These are phyloP conservation scores for Paralvinella palmiformis DNA, from an alignment of 1,140 invertebrate genomes.

Conservation along the genomic window DNA sequence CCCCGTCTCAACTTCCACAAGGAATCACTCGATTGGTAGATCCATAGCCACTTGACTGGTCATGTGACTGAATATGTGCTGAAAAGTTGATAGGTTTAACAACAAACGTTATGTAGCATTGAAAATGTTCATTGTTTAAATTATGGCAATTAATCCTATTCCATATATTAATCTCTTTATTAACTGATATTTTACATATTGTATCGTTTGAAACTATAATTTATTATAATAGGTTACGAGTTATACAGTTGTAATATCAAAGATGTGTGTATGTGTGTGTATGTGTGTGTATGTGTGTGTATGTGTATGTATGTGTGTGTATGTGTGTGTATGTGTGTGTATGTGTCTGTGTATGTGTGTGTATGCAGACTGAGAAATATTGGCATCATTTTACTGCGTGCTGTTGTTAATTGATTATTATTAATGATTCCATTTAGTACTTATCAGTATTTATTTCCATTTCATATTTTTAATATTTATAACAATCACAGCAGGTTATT, in stretches of 20 bases:
- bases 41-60: not conserved
- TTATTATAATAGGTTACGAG: not conserved
- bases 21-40: slow-evolving; percentile 47
- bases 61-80: not conserved
- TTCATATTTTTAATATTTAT: too few species aligned
- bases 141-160: not conserved
- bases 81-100: not conserved
- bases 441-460: too few species aligned
- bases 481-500: too few species aligned
- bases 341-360: not conserved
- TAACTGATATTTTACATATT: not conserved
- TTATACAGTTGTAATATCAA: not conserved
- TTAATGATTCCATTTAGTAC: too few species aligned
- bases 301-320: not conserved
- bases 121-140: not conserved
- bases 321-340: slow-evolving; percentile 3
- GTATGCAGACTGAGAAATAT: too few species aligned
- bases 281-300: not conserved
- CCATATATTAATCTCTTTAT: not conserved
- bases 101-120: not conserved
- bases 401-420: too few species aligned
- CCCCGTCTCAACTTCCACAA: slow-evolving; percentile 50
- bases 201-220: not conserved
- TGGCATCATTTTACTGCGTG: too few species aligned
- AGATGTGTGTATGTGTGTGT: slow-evolving; percentile 2